A percentile compares a stretch with the other conserved stretches of the same genome.
phyloP scores from a whole-genome alignment of 1,140 invertebrate genomes.

The Leptinotarsa texana region DNA sequence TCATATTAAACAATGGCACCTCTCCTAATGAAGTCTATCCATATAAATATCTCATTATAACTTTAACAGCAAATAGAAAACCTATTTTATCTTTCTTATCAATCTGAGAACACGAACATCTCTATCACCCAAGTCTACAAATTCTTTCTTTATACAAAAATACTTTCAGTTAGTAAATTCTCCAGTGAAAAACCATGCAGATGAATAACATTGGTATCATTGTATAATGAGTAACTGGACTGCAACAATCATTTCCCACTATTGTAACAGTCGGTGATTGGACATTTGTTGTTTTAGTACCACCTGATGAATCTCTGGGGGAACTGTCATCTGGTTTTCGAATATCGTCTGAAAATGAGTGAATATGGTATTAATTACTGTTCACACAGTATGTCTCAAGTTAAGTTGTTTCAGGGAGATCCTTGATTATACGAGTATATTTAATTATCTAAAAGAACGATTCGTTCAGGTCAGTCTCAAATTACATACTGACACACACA shows the following conservation, averaged over 20 bases:
- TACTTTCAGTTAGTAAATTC: not conserved
- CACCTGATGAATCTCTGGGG: not conserved
- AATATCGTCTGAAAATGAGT: not conserved
- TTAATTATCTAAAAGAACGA: too few species aligned
- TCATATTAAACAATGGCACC: not conserved
- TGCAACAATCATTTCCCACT: not conserved
- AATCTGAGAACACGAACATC: not conserved
- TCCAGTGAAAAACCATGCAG: not conserved
- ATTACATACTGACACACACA: too few species aligned
- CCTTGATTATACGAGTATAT: too few species aligned
- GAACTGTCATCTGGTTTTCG: not conserved
- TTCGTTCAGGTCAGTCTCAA: too few species aligned
- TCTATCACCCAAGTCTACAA: not conserved
- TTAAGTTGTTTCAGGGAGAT: too few species aligned
- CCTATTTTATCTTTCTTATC: not conserved
- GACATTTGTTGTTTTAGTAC: constrained; percentile 7
- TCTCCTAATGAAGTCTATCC: not conserved
- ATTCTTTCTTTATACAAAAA: not conserved
- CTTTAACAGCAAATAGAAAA: constrained; percentile 1
- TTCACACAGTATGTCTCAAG: too few species aligned
- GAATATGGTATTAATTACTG: not conserved
- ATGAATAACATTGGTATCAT: too few species aligned
- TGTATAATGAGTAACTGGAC: too few species aligned
- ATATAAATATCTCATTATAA: not conserved
- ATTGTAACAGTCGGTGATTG: constrained; percentile 11